phyloP scores from a whole-genome alignment of 2,113 vertebrate genomes.

The Tinamus guttatus region DNA sequence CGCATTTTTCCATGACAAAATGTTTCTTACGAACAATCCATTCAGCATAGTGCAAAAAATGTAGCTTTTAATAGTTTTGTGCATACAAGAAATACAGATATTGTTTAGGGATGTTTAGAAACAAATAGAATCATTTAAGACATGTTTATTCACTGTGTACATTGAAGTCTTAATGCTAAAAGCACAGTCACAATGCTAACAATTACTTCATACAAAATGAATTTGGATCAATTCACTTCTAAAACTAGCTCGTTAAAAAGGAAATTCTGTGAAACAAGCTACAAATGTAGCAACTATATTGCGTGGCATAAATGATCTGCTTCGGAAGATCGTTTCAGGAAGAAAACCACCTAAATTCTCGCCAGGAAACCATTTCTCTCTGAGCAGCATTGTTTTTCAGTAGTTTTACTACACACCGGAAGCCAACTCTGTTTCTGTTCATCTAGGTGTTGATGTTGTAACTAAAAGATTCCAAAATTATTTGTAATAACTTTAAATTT shows the following conservation, averaged over 20 bases:
- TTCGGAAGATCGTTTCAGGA: not conserved
- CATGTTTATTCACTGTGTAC: not conserved
- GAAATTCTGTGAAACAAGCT: not conserved
- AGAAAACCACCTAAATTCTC: slow-evolving; percentile 6
- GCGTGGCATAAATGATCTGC: not conserved
- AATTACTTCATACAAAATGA: not conserved
- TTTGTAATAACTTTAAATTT: not conserved
- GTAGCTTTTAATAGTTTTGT: not conserved
- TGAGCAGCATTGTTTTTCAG: slow-evolving; percentile 9
- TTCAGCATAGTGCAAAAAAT: not conserved
- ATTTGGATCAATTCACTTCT: not conserved
- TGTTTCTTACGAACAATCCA: not conserved
- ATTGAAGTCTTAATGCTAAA: not conserved
- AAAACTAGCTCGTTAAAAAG: not conserved
- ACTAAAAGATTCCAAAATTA: not conserved
- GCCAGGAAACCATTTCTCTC: slow-evolving; percentile 43
- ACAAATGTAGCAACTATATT: not conserved
- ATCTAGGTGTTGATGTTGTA: not conserved
- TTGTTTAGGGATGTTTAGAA: not conserved
- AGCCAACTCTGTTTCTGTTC: slow-evolving; percentile 25
- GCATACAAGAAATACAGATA: not conserved
- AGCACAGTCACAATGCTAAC: not conserved
- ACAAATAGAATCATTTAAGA: not conserved
- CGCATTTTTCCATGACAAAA: slow-evolving; percentile 8
- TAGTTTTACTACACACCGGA: slow-evolving; percentile 33